Evolutionary conservation across 2,888 invertebrate genomes (phyloP).

Genomic region (Torymus aiolomorphi): DNA sequence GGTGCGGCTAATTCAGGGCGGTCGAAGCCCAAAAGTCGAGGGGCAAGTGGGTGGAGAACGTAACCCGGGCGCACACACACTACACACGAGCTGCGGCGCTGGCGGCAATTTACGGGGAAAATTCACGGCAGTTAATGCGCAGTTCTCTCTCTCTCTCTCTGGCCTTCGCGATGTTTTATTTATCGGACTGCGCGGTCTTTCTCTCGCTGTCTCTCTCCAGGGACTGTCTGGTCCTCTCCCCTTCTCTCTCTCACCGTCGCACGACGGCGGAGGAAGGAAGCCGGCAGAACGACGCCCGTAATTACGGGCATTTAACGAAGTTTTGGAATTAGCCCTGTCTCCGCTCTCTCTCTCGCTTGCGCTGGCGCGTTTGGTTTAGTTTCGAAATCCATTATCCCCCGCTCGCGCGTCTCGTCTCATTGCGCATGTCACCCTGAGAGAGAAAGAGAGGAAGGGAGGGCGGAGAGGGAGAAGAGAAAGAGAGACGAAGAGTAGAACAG

Average conservation of each 20-base stretch:
- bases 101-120: slow-evolving; percentile 16
- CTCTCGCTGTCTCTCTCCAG: not conserved
- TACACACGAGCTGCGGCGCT: no score
- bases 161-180: slow-evolving; percentile 38
- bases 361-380: slow-evolving; percentile 68
- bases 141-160: no score
- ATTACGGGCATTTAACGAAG: slow-evolving; percentile 73
- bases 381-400: slow-evolving; percentile 72
- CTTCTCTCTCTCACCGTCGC: not conserved
- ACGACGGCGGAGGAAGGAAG: slow-evolving; percentile 14
- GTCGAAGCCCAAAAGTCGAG: not conserved
- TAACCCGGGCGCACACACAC: not conserved
- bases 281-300: slow-evolving; percentile 60
- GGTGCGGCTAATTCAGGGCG: not conserved
- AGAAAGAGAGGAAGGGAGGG: not conserved
- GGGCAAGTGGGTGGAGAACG: not conserved
- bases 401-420: slow-evolving; percentile 62
- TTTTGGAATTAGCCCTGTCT: slow-evolving; percentile 71
- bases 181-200: slow-evolving; percentile 24
- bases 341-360: slow-evolving; percentile 62
- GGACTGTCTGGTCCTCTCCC: no score
- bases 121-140: slow-evolving; percentile 23
- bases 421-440: slow-evolving; percentile 57
- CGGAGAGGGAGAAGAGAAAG: not conserved
- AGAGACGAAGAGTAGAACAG: no score